Conservation (phyloP, 2,888 invertebrate genomes). For the Sinodicranocentrus sp. region DNA sequence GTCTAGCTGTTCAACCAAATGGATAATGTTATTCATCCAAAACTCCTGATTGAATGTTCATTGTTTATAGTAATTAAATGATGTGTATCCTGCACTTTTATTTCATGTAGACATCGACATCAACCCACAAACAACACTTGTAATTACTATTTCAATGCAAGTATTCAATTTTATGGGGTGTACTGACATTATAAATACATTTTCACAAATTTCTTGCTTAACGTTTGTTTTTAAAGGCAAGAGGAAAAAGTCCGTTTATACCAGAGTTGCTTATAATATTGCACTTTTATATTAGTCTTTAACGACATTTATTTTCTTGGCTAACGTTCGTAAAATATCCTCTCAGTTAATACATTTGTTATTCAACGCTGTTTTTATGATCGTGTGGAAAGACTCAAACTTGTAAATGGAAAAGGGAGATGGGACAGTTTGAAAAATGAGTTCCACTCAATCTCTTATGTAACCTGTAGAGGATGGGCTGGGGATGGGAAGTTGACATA, state of each 20-base stretch:
- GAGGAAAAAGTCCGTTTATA: too few relatives aligned
- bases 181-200: background rate
- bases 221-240: too few relatives aligned
- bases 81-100: background rate
- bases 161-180: background rate
- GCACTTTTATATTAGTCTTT: too few relatives aligned
- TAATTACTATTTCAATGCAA: background rate
- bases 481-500: background rate
- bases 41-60: background rate
- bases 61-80: background rate
- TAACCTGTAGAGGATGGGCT: too few relatives aligned
- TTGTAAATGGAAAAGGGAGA: background rate
- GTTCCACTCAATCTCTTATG: background rate
- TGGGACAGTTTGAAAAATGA: background rate
- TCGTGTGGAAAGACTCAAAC: too few relatives aligned
- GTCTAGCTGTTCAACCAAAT: background rate
- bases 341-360: too few relatives aligned
- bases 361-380: too few relatives aligned
- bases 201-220: background rate
- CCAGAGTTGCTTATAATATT: too few relatives aligned
- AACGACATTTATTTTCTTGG: too few relatives aligned
- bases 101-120: background rate
- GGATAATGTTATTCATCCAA: background rate
- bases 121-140: background rate
- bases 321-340: too few relatives aligned